Base-by-base conservation (phyloP, 2,888 invertebrate species). In the Aspidapion aeneum region DNA sequence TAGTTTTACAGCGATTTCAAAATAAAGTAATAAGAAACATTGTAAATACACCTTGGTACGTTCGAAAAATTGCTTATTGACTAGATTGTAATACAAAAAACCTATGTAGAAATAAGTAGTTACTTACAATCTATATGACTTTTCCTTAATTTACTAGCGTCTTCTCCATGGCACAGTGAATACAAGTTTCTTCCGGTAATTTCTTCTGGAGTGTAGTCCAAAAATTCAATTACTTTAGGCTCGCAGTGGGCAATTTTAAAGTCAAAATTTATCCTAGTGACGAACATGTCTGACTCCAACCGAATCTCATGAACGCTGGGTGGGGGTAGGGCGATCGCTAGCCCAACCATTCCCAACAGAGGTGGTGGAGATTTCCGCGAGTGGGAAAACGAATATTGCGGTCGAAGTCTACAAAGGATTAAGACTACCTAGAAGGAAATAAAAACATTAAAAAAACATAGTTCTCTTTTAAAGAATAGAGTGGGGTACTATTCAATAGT, bases 181-280 rank as follows among this genome's bases (percentile, higher is more conserved):
- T 98, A 98, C 69, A 98, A 84, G 80, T 95, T 96, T 82, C 93
- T 93, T 71, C 95, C 96, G 69, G 93, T 94, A 69, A 98, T 81
- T 81, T 98, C 97, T 73, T 98, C 98, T 2, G 96, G 90, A 19
- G 91, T 89, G 78, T 97, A 96, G 76, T 97, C 97, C 75, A 97
- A 83, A 71, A 98, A 85, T 75, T 97, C 96, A 50, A 94, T 90
- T 62, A 97, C 94, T 83, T 96, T 96, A 77, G 97, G 96, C 80
- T 98, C 98, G 79, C 97, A 97, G 80, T 98, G 97, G 68, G 96
- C 94, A 85, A 98, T 92, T 83, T 93, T 89, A 82, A 98, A 95
- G 82, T 97, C 96, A 75, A 97, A 96, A 79, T 91, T 94, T 75
- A 98, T 92, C 76, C 96, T 88, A 65, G 95, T 97, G 74, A 98